Percentiles rank a stretch among this genome's conserved stretches.
Conservation (phyloP, 2,888 invertebrate species). For the Drosophila leonis region DNA sequence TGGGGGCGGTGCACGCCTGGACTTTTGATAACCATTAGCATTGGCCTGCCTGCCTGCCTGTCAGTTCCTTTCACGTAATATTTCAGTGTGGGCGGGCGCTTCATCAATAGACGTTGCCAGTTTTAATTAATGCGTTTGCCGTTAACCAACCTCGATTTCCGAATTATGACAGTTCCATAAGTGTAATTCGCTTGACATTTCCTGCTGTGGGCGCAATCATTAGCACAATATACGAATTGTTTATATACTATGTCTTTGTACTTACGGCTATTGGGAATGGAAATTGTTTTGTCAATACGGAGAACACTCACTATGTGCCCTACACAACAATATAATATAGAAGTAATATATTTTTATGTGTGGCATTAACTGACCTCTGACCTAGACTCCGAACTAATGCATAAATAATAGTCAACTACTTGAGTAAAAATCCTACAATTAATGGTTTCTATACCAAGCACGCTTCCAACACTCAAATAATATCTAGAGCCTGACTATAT, state of each 20-base stretch:
- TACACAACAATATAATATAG: conserved; percentile 5
- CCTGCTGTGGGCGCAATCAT: conserved; percentile 18
- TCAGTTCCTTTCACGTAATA: conserved; percentile 22
- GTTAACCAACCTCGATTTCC: conserved; percentile 7
- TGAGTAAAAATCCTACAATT: conserved; percentile 27
- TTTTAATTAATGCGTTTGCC: conserved; percentile 64
- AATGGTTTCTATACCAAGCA: conserved; percentile 10
- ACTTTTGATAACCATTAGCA: conserved; percentile 45
- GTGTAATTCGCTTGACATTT: conserved; percentile 17
- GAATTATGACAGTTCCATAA: conserved; percentile 28
- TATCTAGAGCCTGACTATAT: neutral
- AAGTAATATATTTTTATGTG: conserved; percentile 5
- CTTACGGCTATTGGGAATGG: neutral
- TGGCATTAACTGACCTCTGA: conserved; percentile 18
- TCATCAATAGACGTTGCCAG: conserved; percentile 55
- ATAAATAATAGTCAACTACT: conserved; percentile 29
- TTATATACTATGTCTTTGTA: neutral
- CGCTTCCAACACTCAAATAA: neutral
- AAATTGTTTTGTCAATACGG: conserved; percentile 45
- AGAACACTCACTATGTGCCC: neutral
- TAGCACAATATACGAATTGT: conserved; percentile 28
- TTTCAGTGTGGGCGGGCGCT: conserved; percentile 15
- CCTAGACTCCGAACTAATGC: conserved; percentile 19
- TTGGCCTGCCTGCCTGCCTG: conserved; percentile 48
- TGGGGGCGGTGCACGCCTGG: conserved; percentile 16